Evolutionary conservation across 2,797 vertebrate genomes (phyloP).

Genomic region (Gobionotothen gibberifrons): DNA sequence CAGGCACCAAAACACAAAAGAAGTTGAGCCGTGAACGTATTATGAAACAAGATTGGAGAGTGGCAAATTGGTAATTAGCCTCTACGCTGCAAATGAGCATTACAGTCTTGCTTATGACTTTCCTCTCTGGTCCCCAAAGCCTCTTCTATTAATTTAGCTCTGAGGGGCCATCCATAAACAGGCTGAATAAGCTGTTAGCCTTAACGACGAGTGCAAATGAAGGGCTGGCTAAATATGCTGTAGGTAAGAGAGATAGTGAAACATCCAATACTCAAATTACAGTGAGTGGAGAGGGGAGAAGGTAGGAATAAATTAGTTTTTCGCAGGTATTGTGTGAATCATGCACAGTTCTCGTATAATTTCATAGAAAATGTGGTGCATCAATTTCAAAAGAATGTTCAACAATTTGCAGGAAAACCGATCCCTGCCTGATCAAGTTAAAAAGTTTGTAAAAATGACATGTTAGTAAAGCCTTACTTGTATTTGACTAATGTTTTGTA

Average conservation of each 20-base stretch:
- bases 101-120: slow-evolving; percentile 83
- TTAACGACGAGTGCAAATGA: slow-evolving; percentile 79
- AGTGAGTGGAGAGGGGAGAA: slow-evolving; percentile 29
- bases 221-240: slow-evolving; percentile 78
- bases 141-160: slow-evolving; percentile 86
- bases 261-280: slow-evolving; percentile 62
- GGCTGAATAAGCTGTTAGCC: slow-evolving; percentile 83
- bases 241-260: slow-evolving; percentile 73
- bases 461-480: neutral
- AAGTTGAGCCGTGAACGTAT: slow-evolving; percentile 78
- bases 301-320: slow-evolving; percentile 40
- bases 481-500: neutral
- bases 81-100: slow-evolving; percentile 80
- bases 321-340: slow-evolving; percentile 36
- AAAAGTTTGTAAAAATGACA: slow-evolving; percentile 17
- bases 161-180: slow-evolving; percentile 83
- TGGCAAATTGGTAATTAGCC: slow-evolving; percentile 84
- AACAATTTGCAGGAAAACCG: neutral
- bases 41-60: slow-evolving; percentile 82
- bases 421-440: neutral
- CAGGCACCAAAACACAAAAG: slow-evolving; percentile 80
- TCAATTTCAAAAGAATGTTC: slow-evolving; percentile 13
- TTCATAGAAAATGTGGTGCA: slow-evolving; percentile 6
- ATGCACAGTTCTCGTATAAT: slow-evolving; percentile 15
- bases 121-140: slow-evolving; percentile 80